Evolutionary conservation across 2,113 vertebrate genomes (phyloP).

Genomic region (Donacobius atricapilla): DNA sequence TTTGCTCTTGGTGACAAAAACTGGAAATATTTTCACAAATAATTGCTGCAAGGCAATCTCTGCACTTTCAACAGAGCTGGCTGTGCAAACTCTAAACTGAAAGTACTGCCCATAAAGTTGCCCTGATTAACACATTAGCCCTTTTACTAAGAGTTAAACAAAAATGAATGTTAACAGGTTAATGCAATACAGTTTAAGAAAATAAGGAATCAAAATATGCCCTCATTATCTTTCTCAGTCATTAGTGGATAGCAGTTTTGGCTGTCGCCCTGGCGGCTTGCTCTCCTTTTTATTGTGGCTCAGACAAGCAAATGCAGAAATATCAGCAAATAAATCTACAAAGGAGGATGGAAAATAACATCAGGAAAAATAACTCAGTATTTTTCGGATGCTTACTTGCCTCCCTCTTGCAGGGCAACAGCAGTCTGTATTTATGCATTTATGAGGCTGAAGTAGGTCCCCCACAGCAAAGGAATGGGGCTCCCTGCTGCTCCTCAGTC

Average conservation of each 20-base stretch:
- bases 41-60: background rate
- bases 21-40: slow-evolving; percentile 4
- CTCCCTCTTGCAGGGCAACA: background rate
- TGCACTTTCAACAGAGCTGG: background rate
- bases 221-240: background rate
- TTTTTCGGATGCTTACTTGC: background rate
- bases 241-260: background rate
- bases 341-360: background rate
- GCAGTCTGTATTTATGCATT: background rate
- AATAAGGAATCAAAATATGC: background rate
- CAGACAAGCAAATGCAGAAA: background rate
- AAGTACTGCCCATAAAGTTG: background rate
- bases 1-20: background rate
- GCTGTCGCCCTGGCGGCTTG: background rate
- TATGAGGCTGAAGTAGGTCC: background rate
- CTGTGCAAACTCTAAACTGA: background rate
- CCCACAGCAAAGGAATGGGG: background rate
- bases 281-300: background rate
- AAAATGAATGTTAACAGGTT: background rate
- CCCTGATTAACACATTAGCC: background rate
- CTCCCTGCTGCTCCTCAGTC: background rate
- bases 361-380: background rate
- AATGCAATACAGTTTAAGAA: background rate
- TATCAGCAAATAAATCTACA: background rate
- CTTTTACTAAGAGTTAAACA: background rate